Evolutionary conservation across 2,888 invertebrate genomes (phyloP), one percentile per base, ranked within the genome.

Genomic region (Tinea trinotella): DNA sequence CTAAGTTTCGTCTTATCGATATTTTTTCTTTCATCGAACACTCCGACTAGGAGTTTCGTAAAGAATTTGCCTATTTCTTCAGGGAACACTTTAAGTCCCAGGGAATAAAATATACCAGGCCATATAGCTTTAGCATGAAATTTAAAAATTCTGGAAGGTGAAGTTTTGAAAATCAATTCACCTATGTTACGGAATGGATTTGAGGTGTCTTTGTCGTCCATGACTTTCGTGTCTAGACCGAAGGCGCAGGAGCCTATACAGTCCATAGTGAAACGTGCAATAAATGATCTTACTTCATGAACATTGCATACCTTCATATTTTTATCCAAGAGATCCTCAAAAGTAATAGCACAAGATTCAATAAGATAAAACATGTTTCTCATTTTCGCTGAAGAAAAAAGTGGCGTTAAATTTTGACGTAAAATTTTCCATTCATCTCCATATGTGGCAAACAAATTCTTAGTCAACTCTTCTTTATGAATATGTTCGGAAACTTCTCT

Each of bases 341-440:
- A 67, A 0, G 57, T 58, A 6, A 59, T 53, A 0, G 66, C 55
- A 52, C 72, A 71, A 5, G 68, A 65, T 50, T 67, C 64, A 4
- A 80, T 69, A 7, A 79, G 57, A 56, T 70, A 61, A 52, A 79
- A 82, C 81, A 81, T 82, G 12, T 66, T 74, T 56, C 70, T 79
- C 67, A 80, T 75, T 59, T 79, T 81, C 0, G 70, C 61, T 0
- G 74, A 68, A 0, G 81, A 68, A 58, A 80, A 83, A 0, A 80
- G 53, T 0, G 75, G 75, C 0, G 74, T 74, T 9, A 75, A 55
- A 54, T 77, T 76, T 57, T 79, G 80, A 0, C 82, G 62, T 1
- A 72, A 35, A 0, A 76, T 67, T 53, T 71, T 76, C 80, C 82
- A 81, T 1, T 60, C 57, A 57, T 80, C 74, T 0, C 82, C 82